Evolutionary conservation across 2,888 invertebrate genomes (phyloP).

Genomic region (Drosophila macrothrix): DNA sequence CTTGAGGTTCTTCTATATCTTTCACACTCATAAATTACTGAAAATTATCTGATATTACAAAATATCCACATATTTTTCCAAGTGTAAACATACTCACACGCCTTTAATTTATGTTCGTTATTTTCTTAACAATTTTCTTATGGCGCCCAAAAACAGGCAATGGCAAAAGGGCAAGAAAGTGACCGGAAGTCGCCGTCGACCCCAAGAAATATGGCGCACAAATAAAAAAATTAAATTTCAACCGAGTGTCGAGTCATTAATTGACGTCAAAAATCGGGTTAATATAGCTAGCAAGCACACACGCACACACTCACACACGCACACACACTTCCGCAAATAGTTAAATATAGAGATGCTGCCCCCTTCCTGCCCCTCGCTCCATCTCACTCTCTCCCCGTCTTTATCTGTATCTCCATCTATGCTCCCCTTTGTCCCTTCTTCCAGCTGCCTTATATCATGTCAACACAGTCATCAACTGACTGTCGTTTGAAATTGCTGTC

Average conservation of each 20-base stretch:
- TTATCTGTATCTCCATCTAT: not conserved
- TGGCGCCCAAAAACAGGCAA: slow-evolving; percentile 72
- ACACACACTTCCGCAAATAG: slow-evolving; percentile 16
- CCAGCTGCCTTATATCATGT: slow-evolving; percentile 54
- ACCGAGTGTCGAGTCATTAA: slow-evolving; percentile 64
- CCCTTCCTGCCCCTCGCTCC: not conserved
- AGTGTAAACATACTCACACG: slow-evolving; percentile 17
- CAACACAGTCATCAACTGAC: slow-evolving; percentile 79
- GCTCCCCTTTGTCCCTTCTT: slow-evolving; percentile 3
- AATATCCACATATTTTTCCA: not conserved
- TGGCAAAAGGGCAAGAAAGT: slow-evolving; percentile 56
- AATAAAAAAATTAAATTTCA: slow-evolving; percentile 43
- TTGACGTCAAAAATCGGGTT: slow-evolving; percentile 80
- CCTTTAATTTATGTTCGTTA: slow-evolving; percentile 44
- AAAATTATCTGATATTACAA: not conserved
- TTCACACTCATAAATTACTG: not conserved
- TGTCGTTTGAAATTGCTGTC: slow-evolving; percentile 78
- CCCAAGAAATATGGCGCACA: slow-evolving; percentile 57
- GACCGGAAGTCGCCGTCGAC: slow-evolving; percentile 70
- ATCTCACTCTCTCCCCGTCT: not conserved
- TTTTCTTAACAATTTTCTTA: slow-evolving; percentile 38
- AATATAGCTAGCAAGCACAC: slow-evolving; percentile 57
- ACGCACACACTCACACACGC: not conserved
- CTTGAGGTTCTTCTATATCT: not conserved
- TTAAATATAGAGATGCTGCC: slow-evolving; percentile 44